These are phyloP conservation scores for Galeruca laticollis DNA, from an alignment of 2,888 invertebrate genomes.

Conservation along the genomic window DNA sequence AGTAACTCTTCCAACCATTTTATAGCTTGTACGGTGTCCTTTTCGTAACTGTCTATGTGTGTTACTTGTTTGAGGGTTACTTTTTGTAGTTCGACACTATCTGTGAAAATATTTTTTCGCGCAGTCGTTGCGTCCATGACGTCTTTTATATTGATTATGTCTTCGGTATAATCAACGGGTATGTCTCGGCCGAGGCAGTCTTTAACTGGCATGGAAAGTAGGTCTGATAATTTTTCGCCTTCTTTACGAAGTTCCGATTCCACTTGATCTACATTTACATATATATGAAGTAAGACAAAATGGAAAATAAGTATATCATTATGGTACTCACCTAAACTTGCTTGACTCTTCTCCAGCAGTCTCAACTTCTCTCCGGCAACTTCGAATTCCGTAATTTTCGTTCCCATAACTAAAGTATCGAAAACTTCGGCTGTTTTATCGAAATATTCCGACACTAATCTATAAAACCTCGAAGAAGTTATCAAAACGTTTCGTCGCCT, in stretches of 20 bases:
- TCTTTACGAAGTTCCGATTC: slow-evolving; percentile 78
- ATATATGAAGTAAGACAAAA: not conserved
- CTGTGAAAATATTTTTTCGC: slow-evolving; percentile 78
- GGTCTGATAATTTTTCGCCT: slow-evolving; percentile 82
- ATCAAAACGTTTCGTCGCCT: slow-evolving; percentile 79
- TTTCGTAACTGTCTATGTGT: slow-evolving; percentile 81
- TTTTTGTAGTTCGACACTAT: slow-evolving; percentile 81
- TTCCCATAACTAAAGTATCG: slow-evolving; percentile 75
- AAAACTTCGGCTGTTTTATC: slow-evolving; percentile 77
- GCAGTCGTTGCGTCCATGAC: slow-evolving; percentile 78
- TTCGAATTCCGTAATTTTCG: slow-evolving; percentile 71
- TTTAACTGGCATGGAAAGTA: slow-evolving; percentile 83
- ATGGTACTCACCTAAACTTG: slow-evolving; percentile 69
- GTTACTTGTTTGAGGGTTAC: slow-evolving; percentile 83
- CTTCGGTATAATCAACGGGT: slow-evolving; percentile 77
- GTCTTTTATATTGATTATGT: slow-evolving; percentile 79
- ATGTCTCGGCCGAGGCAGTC: slow-evolving; percentile 80
- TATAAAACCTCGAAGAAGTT: slow-evolving; percentile 81
- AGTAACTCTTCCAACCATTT: slow-evolving; percentile 83
- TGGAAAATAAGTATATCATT: not conserved
- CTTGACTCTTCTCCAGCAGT: slow-evolving; percentile 73
- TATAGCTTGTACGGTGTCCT: slow-evolving; percentile 80
- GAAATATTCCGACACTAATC: slow-evolving; percentile 80
- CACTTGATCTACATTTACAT: slow-evolving; percentile 69
- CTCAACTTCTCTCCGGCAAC: slow-evolving; percentile 71